Base-by-base conservation (phyloP, 2,888 invertebrate species). In the Copidosoma aretas region DNA sequence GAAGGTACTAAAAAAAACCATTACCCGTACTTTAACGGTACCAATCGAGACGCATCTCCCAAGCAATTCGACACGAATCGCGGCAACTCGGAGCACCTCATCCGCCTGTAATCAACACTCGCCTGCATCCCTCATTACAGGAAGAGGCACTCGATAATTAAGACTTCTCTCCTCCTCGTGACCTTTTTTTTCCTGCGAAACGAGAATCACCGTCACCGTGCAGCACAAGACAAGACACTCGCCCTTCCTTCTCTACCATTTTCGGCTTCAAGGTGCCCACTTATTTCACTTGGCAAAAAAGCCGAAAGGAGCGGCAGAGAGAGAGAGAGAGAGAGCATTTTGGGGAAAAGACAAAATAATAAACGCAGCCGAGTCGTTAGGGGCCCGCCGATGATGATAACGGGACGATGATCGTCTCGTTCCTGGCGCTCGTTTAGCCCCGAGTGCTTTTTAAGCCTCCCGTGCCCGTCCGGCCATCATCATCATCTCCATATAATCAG, bases 361-460 rank as follows among this genome's bases (percentile, higher is more conserved):
- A 76, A 77, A 76, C 72, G 77, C 32, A 32, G 32, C 68, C 70
- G 74, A 72, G 43, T 78, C 78, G 77, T 80, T 77, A 78, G 77
- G 72, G 67, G n/a, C 14, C 51, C 70, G 68, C 68, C 72, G 75
- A 77, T 77, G 78, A 77, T 73, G 75, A 77, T 77, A 78, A 77
- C 74, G 70, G 75, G 73, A 74, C 74, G 76, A 79, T n/a, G n/a
- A n/a, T n/a, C n/a, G n/a, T n/a, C n/a, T 78, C 77, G 77, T 77
- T 79, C 75, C 73, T 73, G 58, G 72, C 74, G 73, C 73, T 67
- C 68, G 68, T 71, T 72, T 69, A 61, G 70, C 70, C 75, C 74
- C 71, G 66, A 78, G 77, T 74, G 75, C 73, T 74, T 74, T 76
- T 62, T 56, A 49, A 70, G 62, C 66, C 70, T 14, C 43, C 15